Evolutionary conservation across 2,797 vertebrate genomes (phyloP), one percentile per base, ranked within the genome.

Genomic region (Diplodus puntazzo): DNA sequence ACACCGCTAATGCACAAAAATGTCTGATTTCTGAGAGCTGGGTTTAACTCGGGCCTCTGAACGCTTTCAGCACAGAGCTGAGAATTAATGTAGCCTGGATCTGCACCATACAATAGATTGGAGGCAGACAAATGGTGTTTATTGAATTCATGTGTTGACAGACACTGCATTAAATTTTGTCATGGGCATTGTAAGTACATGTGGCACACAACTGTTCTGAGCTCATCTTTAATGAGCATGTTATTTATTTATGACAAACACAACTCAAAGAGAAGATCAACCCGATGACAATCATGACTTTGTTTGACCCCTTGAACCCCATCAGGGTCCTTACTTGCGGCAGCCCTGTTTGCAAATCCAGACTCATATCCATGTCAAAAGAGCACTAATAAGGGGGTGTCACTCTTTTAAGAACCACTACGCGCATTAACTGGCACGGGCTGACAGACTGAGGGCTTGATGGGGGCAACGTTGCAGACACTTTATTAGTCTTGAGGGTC

Each of bases 141-240:
- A 80, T 61, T 74, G 58, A n/a, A 53, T 74, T 79, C 82, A 85
- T 55, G 63, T 83, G 93, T 78, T 72, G 34, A 75, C 55, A 67
- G 20, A 53, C 25, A 39, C 23, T 48, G 78, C 23, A 46, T 74
- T 61, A 27, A 59, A 58, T 25, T 80, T 52, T 59, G 63, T 54
- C 48, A 49, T 63, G 34, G 59, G 73, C 27, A 61, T 53, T 54
- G 30, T 72, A 45, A 45, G 70, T 48, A 34, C 43, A 57, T 55
- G 49, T 49, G 64, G 21, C 21, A 63, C 53, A 77, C 62, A 79
- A 62, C 39, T 75, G 68, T 60, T 74, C 25, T 54, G 55, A 73
- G 69, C 42, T 63, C 4, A 0, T n/a, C 59, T 58, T 87, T 73
- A 73, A 74, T 77, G 25, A 82, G 65, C 23, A 25, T 61, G 64